Base-by-base conservation (phyloP, 2,888 invertebrate genomes). In the Drosophila macrospina region DNA sequence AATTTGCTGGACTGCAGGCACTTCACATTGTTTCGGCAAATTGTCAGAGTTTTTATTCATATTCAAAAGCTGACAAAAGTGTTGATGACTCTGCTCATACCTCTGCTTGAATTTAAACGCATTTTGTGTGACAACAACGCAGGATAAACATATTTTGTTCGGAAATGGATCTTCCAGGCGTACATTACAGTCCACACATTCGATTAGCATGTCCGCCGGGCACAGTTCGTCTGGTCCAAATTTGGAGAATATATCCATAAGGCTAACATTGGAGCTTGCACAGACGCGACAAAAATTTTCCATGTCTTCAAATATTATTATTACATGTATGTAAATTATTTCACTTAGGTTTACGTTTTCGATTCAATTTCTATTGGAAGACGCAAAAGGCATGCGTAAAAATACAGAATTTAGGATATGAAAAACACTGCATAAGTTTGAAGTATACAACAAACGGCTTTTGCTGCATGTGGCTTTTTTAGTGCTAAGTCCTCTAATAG, bases 41-140 rank as follows among this genome's bases (percentile, higher is more conserved):
- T 10, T 26, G 3, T 10, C 15, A 16, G 6, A 15, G 16, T 5
- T 16, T 7, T 47, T 32, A 15, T 47, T 30, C 4, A 2, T 11
- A 11, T n/a, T 8, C 41, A 47, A 26, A 1, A 47, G 26, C 8
- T 13, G 5, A 8, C 13, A 37, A 10, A 83, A 69, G 16, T 77
- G 52, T 4, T 55, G 62, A 48, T 86, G 80, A 0, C 90, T 83
- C 37, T 74, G 67, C 64, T 87, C 81, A 34, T 89, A 90, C 66
- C 75, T 81, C 28, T 79, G 77, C 56, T 89, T 89, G 41, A 91
- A 89, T 26, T 71, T 45, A 62, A 73, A 90, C 0, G 90, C 82
- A 15, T 65, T 62, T 24, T 62, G 74, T 5, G 86, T 74, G 44
- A 68, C 69, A 8, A 72, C n/a, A 5, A 77, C 57, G 59, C 91